Conservation (phyloP, 2,113 vertebrate genomes). For the Mustela lutreola region DNA sequence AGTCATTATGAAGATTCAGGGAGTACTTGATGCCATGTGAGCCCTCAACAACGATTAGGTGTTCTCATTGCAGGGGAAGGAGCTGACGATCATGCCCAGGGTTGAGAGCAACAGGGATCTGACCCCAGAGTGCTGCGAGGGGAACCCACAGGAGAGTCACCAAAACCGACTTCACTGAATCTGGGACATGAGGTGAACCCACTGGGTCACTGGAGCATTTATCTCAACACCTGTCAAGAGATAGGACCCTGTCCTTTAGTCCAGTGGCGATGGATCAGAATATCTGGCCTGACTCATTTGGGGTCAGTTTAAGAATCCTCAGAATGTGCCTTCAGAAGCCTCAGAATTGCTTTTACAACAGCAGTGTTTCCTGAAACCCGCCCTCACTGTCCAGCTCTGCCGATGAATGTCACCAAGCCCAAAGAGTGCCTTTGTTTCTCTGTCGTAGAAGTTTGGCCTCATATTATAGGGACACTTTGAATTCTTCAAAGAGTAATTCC, state of each 20-base stretch:
- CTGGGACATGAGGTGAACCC: background rate
- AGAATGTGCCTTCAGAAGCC: background rate
- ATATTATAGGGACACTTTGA: constrained; percentile 75
- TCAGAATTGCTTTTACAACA: constrained; percentile 21
- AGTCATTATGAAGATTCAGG: background rate
- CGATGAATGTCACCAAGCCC: constrained; percentile 33
- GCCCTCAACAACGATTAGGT: background rate
- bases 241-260: background rate
- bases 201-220: background rate
- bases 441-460: constrained; percentile 79
- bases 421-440: background rate
- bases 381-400: background rate
- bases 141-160: rapidly evolving
- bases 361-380: constrained; percentile 35
- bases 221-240: background rate
- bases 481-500: constrained; percentile 86
- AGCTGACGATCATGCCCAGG: rapidly evolving
- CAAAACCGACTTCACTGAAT: background rate
- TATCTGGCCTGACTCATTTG: background rate
- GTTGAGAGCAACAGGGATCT: rapidly evolving
- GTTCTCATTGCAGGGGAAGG: background rate
- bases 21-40: rapidly evolving
- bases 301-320: background rate
- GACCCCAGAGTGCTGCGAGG: too few species aligned
- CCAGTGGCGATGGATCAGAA: rapidly evolving